phyloP scores from a whole-genome alignment of 2,113 vertebrate species.

The Malurus alboscapulatus region DNA sequence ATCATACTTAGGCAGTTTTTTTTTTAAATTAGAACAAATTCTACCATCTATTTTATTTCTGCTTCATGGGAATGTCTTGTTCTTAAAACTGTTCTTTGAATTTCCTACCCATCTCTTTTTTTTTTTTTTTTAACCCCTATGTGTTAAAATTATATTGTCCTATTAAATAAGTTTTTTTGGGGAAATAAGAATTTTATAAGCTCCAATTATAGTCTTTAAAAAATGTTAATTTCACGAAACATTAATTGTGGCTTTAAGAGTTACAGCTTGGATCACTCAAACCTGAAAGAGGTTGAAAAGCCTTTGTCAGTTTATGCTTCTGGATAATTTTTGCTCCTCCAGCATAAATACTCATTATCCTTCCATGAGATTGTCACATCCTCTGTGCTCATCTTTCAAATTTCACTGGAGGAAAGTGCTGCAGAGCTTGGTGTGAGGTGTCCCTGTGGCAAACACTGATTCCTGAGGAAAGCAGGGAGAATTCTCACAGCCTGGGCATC shows the following conservation, averaged over 20 bases:
- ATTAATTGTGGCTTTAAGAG: not conserved
- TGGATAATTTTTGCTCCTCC: not conserved
- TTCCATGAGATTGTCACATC: not conserved
- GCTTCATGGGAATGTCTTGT: not conserved
- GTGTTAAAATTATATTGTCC: not conserved
- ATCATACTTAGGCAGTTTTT: not conserved
- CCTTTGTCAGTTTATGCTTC: not conserved
- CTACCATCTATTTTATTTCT: not conserved
- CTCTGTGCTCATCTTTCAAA: not conserved
- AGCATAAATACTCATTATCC: not conserved
- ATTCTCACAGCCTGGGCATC: not conserved
- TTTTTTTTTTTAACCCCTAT: no score
- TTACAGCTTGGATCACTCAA: not conserved
- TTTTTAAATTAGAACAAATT: not conserved
- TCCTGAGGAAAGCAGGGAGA: not conserved
- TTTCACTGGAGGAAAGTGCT: not conserved
- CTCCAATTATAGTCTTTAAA: not conserved
- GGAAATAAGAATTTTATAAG: not conserved
- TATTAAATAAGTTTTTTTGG: not conserved
- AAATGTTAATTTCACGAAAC: not conserved
- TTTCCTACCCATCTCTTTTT: not conserved
- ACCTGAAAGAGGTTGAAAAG: not conserved
- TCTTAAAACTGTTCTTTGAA: not conserved
- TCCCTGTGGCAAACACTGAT: not conserved
- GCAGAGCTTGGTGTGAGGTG: fast-evolving